Percentiles rank a stretch among this genome's conserved stretches.
phyloP scores from a whole-genome alignment of 2,888 invertebrate species.

The Drosophila ezoana region DNA sequence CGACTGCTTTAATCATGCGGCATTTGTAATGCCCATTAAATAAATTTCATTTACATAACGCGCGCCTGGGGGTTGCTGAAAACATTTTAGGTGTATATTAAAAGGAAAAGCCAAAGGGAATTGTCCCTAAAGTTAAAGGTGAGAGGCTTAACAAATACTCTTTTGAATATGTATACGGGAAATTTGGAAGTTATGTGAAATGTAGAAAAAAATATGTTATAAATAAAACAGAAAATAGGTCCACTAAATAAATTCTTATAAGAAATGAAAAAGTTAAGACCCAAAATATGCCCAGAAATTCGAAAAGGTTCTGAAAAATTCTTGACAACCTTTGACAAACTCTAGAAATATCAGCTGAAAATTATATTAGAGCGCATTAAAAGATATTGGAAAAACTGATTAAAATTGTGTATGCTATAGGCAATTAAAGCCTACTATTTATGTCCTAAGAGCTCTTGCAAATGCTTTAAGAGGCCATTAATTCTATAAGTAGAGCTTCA shows the following conservation, averaged over 20 bases:
- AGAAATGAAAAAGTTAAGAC: not conserved
- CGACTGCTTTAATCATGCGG: slow-evolving; percentile 55
- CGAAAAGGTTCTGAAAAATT: too few species aligned
- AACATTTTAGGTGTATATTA: slow-evolving; percentile 33
- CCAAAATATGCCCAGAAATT: too few species aligned
- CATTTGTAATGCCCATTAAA: slow-evolving; percentile 65
- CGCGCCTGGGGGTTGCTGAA: not conserved
- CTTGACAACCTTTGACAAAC: too few species aligned
- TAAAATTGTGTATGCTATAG: not conserved
- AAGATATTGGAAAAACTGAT: too few species aligned
- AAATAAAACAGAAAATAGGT: too few species aligned
- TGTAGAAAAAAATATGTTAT: too few species aligned
- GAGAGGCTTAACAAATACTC: not conserved
- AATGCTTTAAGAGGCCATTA: not conserved
- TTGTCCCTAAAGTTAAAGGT: not conserved
- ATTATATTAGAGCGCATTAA: too few species aligned
- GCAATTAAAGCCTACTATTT: not conserved
- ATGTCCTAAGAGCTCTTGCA: not conserved
- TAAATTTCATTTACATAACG: slow-evolving; percentile 54
- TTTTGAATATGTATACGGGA: not conserved
- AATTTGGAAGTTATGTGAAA: not conserved
- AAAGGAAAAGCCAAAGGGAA: slow-evolving; percentile 7
- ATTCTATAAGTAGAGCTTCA: not conserved
- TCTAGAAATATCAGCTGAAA: too few species aligned
- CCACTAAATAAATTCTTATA: not conserved